A percentile compares a stretch with the other conserved stretches of the same genome.
phyloP scores from a whole-genome alignment of 2,888 invertebrate genomes.

The Quadroppia sp. region DNA sequence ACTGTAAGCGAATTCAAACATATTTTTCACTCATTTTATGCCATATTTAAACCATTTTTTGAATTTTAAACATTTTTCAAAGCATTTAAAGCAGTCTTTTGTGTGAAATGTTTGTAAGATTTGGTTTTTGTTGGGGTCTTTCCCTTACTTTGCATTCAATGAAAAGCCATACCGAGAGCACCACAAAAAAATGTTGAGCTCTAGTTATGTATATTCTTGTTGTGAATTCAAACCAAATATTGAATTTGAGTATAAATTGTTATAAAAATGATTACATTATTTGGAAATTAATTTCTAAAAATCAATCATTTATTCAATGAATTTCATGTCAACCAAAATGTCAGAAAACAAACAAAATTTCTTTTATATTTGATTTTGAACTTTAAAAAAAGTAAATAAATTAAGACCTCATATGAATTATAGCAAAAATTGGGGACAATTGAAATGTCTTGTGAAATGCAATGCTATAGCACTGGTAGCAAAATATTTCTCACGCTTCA shows the following conservation, averaged over 20 bases:
- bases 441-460: too few relatives aligned
- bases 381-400: not conserved
- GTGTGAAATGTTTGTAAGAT: not conserved
- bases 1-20: constrained; percentile 63
- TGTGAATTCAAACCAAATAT: constrained; percentile 8
- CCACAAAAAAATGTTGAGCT: not conserved
- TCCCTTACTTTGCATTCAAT: not conserved
- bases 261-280: too few relatives aligned
- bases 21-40: not conserved
- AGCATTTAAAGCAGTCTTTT: constrained; percentile 11
- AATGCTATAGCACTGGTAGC: not conserved
- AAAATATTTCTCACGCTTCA: constrained; percentile 36
- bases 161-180: not conserved
- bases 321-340: too few relatives aligned
- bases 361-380: not conserved
- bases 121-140: not conserved
- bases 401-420: not conserved
- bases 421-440: not conserved
- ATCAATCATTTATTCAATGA: too few relatives aligned
- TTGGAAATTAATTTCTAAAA: too few relatives aligned
- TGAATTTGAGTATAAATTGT: not conserved
- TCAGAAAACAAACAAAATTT: not conserved
- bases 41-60: not conserved
- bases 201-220: not conserved
- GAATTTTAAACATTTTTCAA: not conserved